A percentile compares a stretch with the other conserved stretches of the same genome.
These are phyloP conservation scores for Hermaeophaga mercurialis DNA, from an alignment of 2,888 invertebrate species.

Conservation along the genomic window DNA sequence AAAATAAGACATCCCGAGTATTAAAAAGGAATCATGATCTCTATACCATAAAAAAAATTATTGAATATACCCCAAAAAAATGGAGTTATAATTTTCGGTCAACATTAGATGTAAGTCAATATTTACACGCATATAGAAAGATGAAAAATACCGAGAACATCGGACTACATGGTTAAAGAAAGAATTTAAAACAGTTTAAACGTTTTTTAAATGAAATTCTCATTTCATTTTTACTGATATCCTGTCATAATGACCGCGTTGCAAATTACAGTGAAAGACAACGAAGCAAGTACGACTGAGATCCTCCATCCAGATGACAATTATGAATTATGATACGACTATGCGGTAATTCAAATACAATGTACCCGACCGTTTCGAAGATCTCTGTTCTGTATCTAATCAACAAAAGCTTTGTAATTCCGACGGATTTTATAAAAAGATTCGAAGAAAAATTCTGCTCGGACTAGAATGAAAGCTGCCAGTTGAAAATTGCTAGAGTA, in stretches of 20 bases:
- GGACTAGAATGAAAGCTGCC: conserved; percentile 27
- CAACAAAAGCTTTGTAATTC: conserved; percentile 31
- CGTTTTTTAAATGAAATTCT: no score
- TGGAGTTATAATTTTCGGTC: no score
- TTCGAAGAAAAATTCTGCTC: conserved; percentile 26
- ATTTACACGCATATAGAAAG: no score
- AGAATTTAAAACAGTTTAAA: no score
- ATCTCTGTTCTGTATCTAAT: conserved; percentile 31
- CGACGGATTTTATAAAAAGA: conserved; percentile 26
- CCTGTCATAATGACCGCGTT: neutral
- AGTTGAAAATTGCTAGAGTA: conserved; percentile 26
- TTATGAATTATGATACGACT: conserved; percentile 28
- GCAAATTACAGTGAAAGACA: conserved; percentile 20
- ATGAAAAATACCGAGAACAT: no score
- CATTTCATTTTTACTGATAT: conserved; percentile 36
- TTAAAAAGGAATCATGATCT: no score
- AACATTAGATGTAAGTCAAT: no score
- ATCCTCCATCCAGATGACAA: conserved; percentile 25
- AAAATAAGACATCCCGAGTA: no score
- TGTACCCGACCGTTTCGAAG: conserved; percentile 25
- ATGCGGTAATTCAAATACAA: conserved; percentile 26
- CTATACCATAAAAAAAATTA: no score
- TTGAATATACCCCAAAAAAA: no score
- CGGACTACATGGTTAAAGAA: no score
- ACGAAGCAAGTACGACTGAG: conserved; percentile 9